A percentile compares a stretch with the other conserved stretches of the same genome.
Evolutionary conservation across 1,140 invertebrate genomes (phyloP).

Genomic region (Brachionus paranguensis): DNA sequence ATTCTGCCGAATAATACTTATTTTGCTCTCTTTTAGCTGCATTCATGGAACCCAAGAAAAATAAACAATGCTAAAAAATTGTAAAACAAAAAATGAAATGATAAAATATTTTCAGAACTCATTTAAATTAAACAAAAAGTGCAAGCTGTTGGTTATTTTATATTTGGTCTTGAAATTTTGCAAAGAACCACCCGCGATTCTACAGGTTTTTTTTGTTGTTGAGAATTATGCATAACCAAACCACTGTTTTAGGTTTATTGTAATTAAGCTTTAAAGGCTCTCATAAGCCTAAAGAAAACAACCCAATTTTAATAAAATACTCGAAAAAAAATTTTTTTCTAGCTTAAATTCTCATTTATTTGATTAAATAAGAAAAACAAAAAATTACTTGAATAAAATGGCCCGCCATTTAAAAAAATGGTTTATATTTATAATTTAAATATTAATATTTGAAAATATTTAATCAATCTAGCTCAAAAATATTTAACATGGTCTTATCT

Average conservation of each 20-base stretch:
- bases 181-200: background rate
- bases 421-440: background rate
- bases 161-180: background rate
- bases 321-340: background rate
- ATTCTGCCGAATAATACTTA: background rate
- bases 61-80: conserved; percentile 2
- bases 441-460: background rate
- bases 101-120: background rate
- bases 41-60: background rate
- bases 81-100: background rate
- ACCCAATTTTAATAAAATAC: background rate
- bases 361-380: background rate
- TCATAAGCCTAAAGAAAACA: background rate
- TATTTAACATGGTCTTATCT: background rate
- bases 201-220: background rate
- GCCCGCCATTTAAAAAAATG: background rate
- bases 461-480: background rate
- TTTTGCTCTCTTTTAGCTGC: background rate
- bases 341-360: background rate
- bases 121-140: background rate
- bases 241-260: background rate
- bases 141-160: background rate
- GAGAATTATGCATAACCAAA: background rate
- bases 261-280: background rate
- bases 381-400: background rate